Evolutionary conservation across 2,797 vertebrate species (phyloP).

Genomic region (Pteronotus mesoamericanus): DNA sequence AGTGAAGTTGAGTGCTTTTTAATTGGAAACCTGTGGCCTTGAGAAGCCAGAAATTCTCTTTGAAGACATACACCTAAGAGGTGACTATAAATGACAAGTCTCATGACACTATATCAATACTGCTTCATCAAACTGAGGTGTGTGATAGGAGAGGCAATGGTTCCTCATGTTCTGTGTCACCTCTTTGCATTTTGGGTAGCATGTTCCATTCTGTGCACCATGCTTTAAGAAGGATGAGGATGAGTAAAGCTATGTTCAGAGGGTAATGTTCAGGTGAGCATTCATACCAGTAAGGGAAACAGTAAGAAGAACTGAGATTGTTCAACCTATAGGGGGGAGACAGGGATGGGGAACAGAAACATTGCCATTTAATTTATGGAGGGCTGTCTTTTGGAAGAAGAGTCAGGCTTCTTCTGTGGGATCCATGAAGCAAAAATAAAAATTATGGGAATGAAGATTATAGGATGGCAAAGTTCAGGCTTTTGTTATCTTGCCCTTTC

Average conservation of each 20-base stretch:
- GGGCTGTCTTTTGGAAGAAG: not conserved
- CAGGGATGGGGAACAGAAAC: not conserved
- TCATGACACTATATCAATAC: not conserved
- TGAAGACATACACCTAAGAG: not conserved
- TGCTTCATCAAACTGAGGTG: not conserved
- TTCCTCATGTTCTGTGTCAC: not conserved
- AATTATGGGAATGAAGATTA: not conserved
- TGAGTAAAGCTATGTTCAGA: not conserved
- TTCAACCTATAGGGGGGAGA: not conserved
- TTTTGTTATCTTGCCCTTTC: not conserved
- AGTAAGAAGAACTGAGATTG: not conserved
- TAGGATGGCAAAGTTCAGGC: not conserved
- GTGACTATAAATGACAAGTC: not conserved
- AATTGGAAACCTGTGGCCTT: not conserved
- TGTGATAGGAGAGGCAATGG: not conserved
- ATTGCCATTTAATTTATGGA: not conserved
- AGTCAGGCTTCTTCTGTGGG: not conserved
- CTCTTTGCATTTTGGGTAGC: not conserved
- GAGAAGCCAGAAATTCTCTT: slow-evolving; percentile 1
- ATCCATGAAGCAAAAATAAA: not conserved
- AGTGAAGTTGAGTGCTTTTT: not conserved
- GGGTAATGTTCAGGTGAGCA: not conserved
- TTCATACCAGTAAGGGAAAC: not conserved
- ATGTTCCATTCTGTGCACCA: not conserved
- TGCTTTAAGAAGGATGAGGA: not conserved